A percentile compares a stretch with the other conserved stretches of the same genome.
Evolutionary conservation across 53 echinoderm and acorn worm genomes (phyloP).

Genomic region (Zoroaster sp.): DNA sequence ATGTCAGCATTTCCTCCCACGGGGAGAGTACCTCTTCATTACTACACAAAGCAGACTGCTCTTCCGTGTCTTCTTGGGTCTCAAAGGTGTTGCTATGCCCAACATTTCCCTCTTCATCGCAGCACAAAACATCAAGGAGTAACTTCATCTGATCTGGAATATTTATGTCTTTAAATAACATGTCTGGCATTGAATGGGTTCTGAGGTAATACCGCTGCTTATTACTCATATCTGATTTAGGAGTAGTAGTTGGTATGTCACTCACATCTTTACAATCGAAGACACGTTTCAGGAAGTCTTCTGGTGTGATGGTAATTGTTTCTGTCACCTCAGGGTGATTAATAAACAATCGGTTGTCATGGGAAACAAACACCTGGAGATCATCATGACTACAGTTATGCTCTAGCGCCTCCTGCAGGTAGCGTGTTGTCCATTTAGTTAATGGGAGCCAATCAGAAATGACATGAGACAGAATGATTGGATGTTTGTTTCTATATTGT

Average conservation of each 20-base stretch:
- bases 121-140: background rate
- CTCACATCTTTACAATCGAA: background rate
- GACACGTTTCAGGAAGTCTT: conserved; percentile 12
- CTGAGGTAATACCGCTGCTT: conserved; percentile 38
- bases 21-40: background rate
- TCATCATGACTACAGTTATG: background rate
- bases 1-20: conserved; percentile 22
- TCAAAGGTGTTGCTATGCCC: background rate
- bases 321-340: conserved; percentile 46
- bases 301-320: background rate
- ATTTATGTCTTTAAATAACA: conserved; percentile 30
- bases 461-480: conserved; percentile 31
- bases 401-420: conserved; percentile 22
- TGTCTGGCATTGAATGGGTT: conserved; percentile 51
- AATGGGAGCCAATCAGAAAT: conserved; percentile 43
- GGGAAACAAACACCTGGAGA: conserved; percentile 39
- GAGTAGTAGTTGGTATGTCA: no score
- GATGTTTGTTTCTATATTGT: conserved; percentile 39
- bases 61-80: background rate
- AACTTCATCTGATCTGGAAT: background rate
- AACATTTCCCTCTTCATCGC: background rate
- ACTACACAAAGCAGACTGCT: background rate
- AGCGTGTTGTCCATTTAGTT: conserved; percentile 40
- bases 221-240: background rate
- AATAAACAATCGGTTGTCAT: conserved; percentile 51